Evolutionary conservation across 2,888 invertebrate genomes (phyloP).

Genomic region (Eupithecia insigniata): DNA sequence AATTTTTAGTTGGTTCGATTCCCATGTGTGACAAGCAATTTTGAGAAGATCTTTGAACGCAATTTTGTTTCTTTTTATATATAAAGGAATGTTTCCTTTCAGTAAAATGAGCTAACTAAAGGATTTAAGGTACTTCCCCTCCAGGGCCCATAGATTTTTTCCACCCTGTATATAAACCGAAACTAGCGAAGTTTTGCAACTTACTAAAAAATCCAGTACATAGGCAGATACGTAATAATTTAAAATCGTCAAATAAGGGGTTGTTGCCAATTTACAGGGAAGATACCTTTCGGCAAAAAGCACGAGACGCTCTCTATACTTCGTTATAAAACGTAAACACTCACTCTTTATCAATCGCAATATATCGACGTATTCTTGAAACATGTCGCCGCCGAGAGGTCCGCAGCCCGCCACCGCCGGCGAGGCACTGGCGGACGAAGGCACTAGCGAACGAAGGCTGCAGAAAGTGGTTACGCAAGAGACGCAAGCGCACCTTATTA

Average conservation of each 20-base stretch:
- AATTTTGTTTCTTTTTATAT: no score
- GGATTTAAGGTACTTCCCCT: no score
- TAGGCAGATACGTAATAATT: background rate
- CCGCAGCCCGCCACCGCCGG: slow-evolving; percentile 22
- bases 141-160: no score
- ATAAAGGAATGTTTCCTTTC: no score
- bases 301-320: background rate
- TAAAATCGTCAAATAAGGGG: background rate
- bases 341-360: slow-evolving; percentile 48
- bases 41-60: no score
- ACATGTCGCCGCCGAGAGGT: slow-evolving; percentile 37
- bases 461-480: slow-evolving; percentile 5
- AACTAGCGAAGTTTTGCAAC: background rate
- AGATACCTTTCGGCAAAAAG: background rate
- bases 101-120: no score
- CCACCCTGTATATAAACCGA: no score
- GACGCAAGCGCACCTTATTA: slow-evolving; percentile 5
- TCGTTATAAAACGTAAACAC: slow-evolving; percentile 21
- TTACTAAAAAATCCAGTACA: background rate
- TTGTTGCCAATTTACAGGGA: background rate
- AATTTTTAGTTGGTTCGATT: no score
- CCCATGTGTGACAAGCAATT: no score
- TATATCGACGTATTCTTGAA: slow-evolving; percentile 49
- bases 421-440: slow-evolving; percentile 22
- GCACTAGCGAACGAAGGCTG: background rate